Evolutionary conservation across 2,888 invertebrate genomes (phyloP).

Genomic region (Zele albiditarsus): DNA sequence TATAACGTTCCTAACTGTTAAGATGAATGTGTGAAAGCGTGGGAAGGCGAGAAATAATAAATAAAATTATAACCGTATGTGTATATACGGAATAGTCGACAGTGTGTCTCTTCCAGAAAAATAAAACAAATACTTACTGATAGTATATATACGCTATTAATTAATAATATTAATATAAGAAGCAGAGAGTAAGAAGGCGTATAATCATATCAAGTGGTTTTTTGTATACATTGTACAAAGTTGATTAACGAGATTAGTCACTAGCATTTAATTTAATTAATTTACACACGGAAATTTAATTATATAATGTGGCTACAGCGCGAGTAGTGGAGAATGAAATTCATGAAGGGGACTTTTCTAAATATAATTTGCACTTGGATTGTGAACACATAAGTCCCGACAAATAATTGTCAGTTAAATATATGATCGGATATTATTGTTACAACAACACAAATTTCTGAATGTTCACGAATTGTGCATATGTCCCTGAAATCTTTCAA

Average conservation of each 20-base stretch:
- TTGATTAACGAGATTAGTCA: conserved; percentile 68
- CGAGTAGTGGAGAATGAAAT: conserved; percentile 34
- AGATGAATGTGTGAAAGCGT: conserved; percentile 41
- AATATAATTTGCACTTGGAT: conserved; percentile 39
- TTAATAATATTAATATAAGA: conserved; percentile 47
- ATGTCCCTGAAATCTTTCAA: conserved; percentile 36
- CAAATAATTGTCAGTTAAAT: conserved; percentile 57
- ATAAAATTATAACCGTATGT: conserved; percentile 47
- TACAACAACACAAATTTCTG: conserved; percentile 26
- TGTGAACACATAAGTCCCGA: conserved; percentile 51
- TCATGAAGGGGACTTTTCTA: conserved; percentile 35
- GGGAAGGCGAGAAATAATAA: conserved; percentile 43
- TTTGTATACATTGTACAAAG: conserved; percentile 70
- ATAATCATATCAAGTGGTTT: conserved; percentile 69
- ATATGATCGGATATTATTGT: conserved; percentile 53
- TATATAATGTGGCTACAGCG: not conserved
- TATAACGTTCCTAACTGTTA: conserved; percentile 68
- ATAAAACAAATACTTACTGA: conserved; percentile 52
- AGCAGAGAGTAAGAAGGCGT: conserved; percentile 56
- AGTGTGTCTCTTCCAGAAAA: conserved; percentile 63
- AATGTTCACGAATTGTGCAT: conserved; percentile 40
- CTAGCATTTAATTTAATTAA: conserved; percentile 67
- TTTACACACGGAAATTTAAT: conserved; percentile 43
- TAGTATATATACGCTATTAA: conserved; percentile 42
- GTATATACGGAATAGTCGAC: conserved; percentile 54